Evolutionary conservation across 2,113 vertebrate species (phyloP).

Genomic region (Sorex araneus): DNA sequence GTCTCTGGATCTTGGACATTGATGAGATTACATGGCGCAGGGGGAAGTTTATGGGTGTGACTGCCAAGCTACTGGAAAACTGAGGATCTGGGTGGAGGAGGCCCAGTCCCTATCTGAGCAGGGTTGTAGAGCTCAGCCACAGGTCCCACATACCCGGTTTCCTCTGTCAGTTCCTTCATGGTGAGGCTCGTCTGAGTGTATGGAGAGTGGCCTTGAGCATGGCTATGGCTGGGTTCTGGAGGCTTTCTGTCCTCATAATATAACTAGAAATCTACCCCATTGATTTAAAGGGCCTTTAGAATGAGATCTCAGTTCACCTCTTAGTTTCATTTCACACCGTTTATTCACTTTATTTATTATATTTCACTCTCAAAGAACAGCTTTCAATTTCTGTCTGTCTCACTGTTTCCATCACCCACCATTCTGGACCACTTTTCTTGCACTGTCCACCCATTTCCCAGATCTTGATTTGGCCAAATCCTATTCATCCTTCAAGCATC

Average conservation of each 20-base stretch:
- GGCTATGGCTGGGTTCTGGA: no score
- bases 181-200: no score
- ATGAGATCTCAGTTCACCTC: not conserved
- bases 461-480: not conserved
- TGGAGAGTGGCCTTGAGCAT: no score
- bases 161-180: no score
- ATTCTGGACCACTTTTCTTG: not conserved
- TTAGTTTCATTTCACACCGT: not conserved
- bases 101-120: no score
- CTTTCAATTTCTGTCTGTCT: not conserved
- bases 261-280: not conserved
- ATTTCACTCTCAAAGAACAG: not conserved
- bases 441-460: not conserved
- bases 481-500: not conserved
- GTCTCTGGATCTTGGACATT: no score
- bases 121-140: no score
- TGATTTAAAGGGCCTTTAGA: not conserved
- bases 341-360: not conserved
- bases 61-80: no score
- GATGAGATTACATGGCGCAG: no score
- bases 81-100: no score
- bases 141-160: no score
- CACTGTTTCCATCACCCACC: not conserved
- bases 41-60: no score
- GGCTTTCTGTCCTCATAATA: not conserved